These are phyloP conservation scores for Megamerina dolium DNA, from an alignment of 2,888 invertebrate species.

Conservation along the genomic window DNA sequence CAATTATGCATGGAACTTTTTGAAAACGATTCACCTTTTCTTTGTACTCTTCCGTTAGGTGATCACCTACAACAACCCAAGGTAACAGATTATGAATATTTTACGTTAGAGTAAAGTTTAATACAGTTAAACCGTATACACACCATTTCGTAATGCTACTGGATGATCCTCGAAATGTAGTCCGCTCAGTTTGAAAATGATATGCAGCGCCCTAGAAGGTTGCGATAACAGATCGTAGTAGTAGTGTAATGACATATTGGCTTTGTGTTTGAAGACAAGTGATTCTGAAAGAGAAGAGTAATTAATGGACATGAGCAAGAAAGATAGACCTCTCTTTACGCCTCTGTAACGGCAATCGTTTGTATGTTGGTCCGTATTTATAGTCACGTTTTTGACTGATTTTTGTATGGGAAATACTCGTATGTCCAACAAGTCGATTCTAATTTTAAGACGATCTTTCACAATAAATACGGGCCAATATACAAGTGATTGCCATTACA, in stretches of 20 bases:
- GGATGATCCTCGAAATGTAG: slow-evolving; percentile 59
- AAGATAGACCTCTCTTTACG: too few species aligned
- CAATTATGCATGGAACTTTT: slow-evolving; percentile 62
- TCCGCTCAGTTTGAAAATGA: slow-evolving; percentile 60
- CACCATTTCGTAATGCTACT: slow-evolving; percentile 61
- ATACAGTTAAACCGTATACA: background rate
- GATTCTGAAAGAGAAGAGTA: background rate
- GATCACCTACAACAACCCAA: slow-evolving; percentile 56
- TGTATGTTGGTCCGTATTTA: background rate
- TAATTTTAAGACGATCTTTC: too few species aligned
- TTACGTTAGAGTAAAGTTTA: background rate
- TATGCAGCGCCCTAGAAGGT: slow-evolving; percentile 65
- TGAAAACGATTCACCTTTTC: slow-evolving; percentile 56
- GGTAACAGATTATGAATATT: background rate
- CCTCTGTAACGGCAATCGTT: background rate
- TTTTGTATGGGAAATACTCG: too few species aligned
- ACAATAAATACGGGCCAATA: too few species aligned
- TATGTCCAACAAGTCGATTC: too few species aligned
- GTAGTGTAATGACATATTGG: slow-evolving; percentile 51
- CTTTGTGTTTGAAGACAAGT: slow-evolving; percentile 1
- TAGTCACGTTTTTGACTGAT: background rate
- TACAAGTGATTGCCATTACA: too few species aligned
- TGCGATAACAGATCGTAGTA: slow-evolving; percentile 73
- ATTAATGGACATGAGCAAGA: too few species aligned
- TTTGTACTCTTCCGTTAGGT: slow-evolving; percentile 56